Percentiles rank a stretch among this genome's conserved stretches.
phyloP scores from a whole-genome alignment of 2,888 invertebrate genomes.

The Drosophila maculinotata region DNA sequence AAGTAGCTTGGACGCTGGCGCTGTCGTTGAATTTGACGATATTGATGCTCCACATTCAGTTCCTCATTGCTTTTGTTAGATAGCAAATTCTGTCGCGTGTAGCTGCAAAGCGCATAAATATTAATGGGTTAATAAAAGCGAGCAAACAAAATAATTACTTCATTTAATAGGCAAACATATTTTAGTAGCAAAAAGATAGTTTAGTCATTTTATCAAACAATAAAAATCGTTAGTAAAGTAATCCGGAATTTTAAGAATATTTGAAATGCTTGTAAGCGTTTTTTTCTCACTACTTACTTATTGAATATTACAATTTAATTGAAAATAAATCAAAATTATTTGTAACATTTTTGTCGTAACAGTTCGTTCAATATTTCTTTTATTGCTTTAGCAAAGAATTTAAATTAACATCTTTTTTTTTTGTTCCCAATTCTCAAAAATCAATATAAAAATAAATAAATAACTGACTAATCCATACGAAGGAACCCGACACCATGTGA shows the following conservation, averaged over 20 bases:
- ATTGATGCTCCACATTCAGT: conserved; percentile 82
- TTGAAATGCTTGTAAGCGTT: neutral
- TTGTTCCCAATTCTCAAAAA: conserved; percentile 30
- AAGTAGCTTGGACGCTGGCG: conserved; percentile 74
- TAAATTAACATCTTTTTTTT: conserved; percentile 46
- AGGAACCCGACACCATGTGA: conserved; percentile 41
- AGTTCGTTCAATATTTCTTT: conserved; percentile 39
- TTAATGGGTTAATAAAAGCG: conserved; percentile 74
- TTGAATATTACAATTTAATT: conserved; percentile 1
- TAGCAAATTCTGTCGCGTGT: conserved; percentile 94
- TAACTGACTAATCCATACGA: conserved; percentile 40
- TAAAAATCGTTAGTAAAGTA: conserved; percentile 14
- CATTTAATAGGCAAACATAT: conserved; percentile 4
- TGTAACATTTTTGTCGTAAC: conserved; percentile 26
- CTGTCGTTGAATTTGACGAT: conserved; percentile 84
- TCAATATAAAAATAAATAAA: conserved; percentile 26
- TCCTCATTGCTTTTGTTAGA: conserved; percentile 91
- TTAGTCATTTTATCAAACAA: neutral
- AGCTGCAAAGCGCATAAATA: conserved; percentile 86
- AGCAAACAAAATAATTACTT: conserved; percentile 18
- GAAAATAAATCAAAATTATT: conserved; percentile 33
- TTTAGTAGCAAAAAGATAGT: conserved; percentile 9
- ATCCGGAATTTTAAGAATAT: neutral
- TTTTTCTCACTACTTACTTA: conserved; percentile 38
- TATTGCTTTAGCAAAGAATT: conserved; percentile 45